Evolutionary conservation across 2,888 invertebrate genomes (phyloP), one percentile per base, ranked within the genome.

Genomic region (Chymomyza caudatula): DNA sequence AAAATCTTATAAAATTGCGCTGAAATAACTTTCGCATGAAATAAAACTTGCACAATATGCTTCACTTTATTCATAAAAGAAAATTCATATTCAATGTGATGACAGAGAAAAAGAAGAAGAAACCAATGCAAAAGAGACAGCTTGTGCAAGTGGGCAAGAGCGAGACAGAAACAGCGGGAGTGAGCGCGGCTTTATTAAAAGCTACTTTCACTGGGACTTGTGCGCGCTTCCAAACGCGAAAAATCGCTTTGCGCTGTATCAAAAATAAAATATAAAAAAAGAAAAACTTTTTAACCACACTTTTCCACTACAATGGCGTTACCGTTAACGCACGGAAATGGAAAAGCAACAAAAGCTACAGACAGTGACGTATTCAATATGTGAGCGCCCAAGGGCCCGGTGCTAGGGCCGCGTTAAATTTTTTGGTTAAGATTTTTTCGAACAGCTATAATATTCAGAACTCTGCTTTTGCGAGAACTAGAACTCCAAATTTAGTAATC

Each of bases 191-290:
- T 19, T 51, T 51, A 51, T 51, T 83, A 77, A 83, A 71, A 80
- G 71, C 60, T 57, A 51, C 51, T 51, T 51, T 51, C 51, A 20
- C 20, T 51, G 51, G 20, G 51, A 51, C 13, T 51, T 51, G 29
- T 8, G 17, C 20, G 20, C 19, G 22, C 8, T 37, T 65, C 65
- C 29, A 57, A 79, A 72, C 77, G 83, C 70, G 66, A 79, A 69
- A 80, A 85, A 77, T 81, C 86, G 86, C 80, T 81, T 80, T 83
- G 74, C 75, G 81, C 68, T 79, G 69, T 69, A 71, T 76, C 78
- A 65, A 75, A 85, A 47, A 44, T 1, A 44, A 44, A 44, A 4
- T n/a, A 47, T n/a, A 15, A 13, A 17, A 47, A 47, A 13, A 47
- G 44, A 17, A 47, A 85, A 79, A 71, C 56, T 85, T 85, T 75